Evolutionary conservation across 2,888 invertebrate species (phyloP).

Genomic region (Xestia ashworthii): DNA sequence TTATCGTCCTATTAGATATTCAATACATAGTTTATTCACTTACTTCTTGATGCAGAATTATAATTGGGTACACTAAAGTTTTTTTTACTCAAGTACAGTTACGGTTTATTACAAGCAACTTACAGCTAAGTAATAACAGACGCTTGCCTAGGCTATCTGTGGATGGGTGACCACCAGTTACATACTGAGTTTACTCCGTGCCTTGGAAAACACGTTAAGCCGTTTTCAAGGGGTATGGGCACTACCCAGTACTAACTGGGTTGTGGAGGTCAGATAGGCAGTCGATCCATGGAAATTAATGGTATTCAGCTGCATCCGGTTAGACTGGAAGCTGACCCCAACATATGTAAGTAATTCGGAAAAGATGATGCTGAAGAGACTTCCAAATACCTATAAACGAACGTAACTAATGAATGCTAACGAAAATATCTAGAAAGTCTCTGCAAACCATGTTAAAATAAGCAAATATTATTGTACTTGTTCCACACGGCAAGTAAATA

Average conservation of each 20-base stretch:
- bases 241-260: background rate
- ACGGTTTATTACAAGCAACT: background rate
- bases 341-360: background rate
- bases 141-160: too few species aligned
- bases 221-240: background rate
- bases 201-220: too few species aligned
- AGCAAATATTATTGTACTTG: slow-evolving; percentile 44
- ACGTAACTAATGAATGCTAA: background rate
- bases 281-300: background rate
- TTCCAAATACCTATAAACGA: background rate
- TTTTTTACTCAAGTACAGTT: background rate
- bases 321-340: background rate
- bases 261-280: background rate
- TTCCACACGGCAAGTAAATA: slow-evolving; percentile 55
- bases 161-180: too few species aligned
- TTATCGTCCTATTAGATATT: slow-evolving; percentile 12
- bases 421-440: slow-evolving; percentile 5
- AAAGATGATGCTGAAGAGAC: background rate
- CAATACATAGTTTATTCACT: background rate
- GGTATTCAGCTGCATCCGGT: background rate
- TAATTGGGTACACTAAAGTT: background rate
- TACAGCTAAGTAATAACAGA: too few species aligned
- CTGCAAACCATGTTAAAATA: slow-evolving; percentile 29
- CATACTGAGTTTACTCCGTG: too few species aligned
- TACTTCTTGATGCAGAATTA: background rate